Evolutionary conservation across 2,113 vertebrate genomes (phyloP).

Genomic region (Sardina pilchardus): DNA sequence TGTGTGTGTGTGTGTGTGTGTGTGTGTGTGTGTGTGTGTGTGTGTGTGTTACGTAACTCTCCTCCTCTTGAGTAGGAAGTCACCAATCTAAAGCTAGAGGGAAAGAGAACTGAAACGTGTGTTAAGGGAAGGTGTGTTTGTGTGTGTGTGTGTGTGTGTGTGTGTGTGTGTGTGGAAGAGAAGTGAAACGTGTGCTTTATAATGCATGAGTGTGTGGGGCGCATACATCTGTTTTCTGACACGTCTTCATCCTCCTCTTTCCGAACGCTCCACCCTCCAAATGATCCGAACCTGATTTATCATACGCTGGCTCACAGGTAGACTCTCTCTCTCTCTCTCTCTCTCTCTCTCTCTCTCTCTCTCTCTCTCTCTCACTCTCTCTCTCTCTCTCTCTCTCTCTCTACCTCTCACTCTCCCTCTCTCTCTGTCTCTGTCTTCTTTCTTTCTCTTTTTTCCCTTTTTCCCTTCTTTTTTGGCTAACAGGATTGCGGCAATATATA

Average conservation of each 20-base stretch:
- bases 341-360: slow-evolving; percentile 46
- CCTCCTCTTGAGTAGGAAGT: not conserved
- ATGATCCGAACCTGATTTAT: not conserved
- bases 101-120: not conserved
- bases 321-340: slow-evolving; percentile 65
- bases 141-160: no score
- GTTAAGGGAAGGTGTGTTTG: no score
- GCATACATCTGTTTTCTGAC: slow-evolving; percentile 4
- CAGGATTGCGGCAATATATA: slow-evolving; percentile 76
- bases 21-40: no score
- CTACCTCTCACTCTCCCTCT: no score
- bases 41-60: no score
- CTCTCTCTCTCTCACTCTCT: slow-evolving; percentile 63
- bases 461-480: slow-evolving; percentile 56
- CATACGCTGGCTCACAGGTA: not conserved
- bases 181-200: not conserved
- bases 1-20: slow-evolving; percentile 31
- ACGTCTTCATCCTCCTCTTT: not conserved
- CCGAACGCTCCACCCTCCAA: not conserved
- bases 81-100: not conserved
- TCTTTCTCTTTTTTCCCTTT: slow-evolving; percentile 54
- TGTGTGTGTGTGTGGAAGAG: no score
- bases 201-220: not conserved
- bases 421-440: slow-evolving; percentile 68
- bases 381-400: slow-evolving; percentile 49